Evolutionary conservation across 1,140 invertebrate species (phyloP).

Genomic region (Drosophila lini): DNA sequence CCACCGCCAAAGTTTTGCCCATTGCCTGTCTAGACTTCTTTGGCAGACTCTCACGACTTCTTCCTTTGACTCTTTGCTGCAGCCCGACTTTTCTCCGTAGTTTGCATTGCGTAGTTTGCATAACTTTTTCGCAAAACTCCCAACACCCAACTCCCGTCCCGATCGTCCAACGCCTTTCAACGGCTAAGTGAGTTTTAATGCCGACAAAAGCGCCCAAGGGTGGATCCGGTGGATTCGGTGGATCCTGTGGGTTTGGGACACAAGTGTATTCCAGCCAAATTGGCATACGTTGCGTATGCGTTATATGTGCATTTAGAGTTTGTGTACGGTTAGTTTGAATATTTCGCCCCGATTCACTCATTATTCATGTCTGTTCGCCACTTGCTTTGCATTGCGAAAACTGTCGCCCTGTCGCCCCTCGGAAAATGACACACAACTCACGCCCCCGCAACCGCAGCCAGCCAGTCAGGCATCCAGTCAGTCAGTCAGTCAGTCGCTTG

Average conservation of each 20-base stretch:
- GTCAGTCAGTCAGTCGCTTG: slow-evolving; percentile 19
- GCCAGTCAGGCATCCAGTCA: background rate
- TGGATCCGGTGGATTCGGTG: slow-evolving; percentile 13
- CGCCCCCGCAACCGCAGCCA: slow-evolving; percentile 52
- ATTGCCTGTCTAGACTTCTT: slow-evolving; percentile 57
- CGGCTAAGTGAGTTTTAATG: slow-evolving; percentile 76
- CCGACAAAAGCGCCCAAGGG: slow-evolving; percentile 45
- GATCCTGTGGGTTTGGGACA: slow-evolving; percentile 4
- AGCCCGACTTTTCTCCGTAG: slow-evolving; percentile 54
- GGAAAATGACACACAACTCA: slow-evolving; percentile 37
- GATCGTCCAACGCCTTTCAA: slow-evolving; percentile 4
- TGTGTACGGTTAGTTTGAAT: slow-evolving; percentile 37
- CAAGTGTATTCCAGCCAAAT: slow-evolving; percentile 15
- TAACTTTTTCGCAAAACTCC: slow-evolving; percentile 54
- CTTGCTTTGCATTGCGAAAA: slow-evolving; percentile 53
- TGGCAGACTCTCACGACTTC: slow-evolving; percentile 51
- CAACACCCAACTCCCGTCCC: background rate
- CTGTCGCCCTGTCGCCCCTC: slow-evolving; percentile 40
- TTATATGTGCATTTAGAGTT: slow-evolving; percentile 45
- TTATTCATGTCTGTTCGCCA: slow-evolving; percentile 78
- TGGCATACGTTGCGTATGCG: slow-evolving; percentile 61
- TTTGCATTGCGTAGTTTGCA: slow-evolving; percentile 79
- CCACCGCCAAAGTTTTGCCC: slow-evolving; percentile 68
- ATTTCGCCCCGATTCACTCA: slow-evolving; percentile 55
- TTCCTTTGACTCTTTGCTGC: slow-evolving; percentile 41